These are phyloP conservation scores for Conus betulinus DNA, from an alignment of 1,140 invertebrate genomes.

Conservation along the genomic window DNA sequence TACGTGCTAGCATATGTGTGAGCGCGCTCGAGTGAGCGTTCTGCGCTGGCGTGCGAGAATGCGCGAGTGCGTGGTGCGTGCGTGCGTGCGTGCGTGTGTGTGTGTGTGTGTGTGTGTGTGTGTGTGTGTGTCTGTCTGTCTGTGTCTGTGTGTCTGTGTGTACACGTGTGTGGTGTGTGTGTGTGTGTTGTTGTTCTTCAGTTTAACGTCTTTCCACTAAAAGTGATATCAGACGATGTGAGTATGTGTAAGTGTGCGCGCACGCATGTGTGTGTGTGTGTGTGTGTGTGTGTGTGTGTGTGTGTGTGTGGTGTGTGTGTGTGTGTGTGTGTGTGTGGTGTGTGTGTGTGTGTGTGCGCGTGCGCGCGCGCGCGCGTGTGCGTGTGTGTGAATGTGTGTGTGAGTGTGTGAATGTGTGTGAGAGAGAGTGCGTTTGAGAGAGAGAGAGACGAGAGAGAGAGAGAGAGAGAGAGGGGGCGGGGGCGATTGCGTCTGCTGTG, in stretches of 20 bases:
- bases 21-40: neutral
- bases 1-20: neutral
- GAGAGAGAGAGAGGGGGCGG: too few relatives aligned
- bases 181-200: too few relatives aligned
- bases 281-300: neutral
- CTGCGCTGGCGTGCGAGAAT: neutral
- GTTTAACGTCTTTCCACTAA: too few relatives aligned
- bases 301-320: too few relatives aligned
- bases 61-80: neutral
- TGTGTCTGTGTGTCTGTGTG: constrained; percentile 21
- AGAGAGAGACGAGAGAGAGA: too few relatives aligned
- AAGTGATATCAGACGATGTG: too few relatives aligned
- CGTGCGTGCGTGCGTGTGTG: neutral
- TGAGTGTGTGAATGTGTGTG: constrained; percentile 4
- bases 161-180: neutral
- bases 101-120: constrained; percentile 17
- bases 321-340: constrained; percentile 6
- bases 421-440: neutral
- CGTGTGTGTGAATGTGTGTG: constrained; percentile 15
- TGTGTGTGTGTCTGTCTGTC: constrained; percentile 12
- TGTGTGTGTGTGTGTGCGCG: neutral
- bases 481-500: too few relatives aligned
- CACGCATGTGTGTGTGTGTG: neutral
- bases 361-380: neutral
- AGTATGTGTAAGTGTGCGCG: neutral